Base-by-base conservation (phyloP, 1,140 invertebrate genomes). In the Proctacanthus coquilletti region DNA sequence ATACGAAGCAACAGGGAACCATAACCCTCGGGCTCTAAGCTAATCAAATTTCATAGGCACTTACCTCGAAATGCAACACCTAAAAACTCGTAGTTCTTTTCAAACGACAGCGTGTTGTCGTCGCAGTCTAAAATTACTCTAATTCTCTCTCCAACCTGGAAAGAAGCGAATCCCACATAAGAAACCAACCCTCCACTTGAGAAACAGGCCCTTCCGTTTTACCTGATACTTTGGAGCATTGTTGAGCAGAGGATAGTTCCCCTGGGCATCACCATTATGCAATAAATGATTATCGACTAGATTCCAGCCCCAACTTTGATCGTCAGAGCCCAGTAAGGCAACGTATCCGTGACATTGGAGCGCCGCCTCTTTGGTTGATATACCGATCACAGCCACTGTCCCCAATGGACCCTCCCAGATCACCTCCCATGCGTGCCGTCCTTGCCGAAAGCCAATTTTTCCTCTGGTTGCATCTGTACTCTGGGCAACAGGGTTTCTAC, bases 261-360 rank as follows among this genome's bases (percentile, higher is more conserved):
- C 92, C 63, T 93, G 83, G 44, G 80, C 81, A 64, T 95, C 85
- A 34, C 93, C 93, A 72, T 96, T 96, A 56, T 98, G 93, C 46
- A 97, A 64, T 33, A 98, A 72, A 69, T 87, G 79, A 71, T 98
- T 98, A 64, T 98, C 93, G 13, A 98, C 92, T 41, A 98, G 71
- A 72, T 98, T 98, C 93, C 94, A 98, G 4, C 93, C 93, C 93
- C 93, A 98, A 49, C 89, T 95, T 60, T 97, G 81, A 56, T 94
- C 85, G 66, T 98, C 89, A 30, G 84, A 85, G 15, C 94, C 94
- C 33, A 98, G 65, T 36, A 98, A 63, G 4, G 91, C 83, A 20
- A 96, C 80, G 68, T 98, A 98, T 41, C 94, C 93, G 50, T 85
- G 85, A 62, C 84, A 89, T 52, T 84, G 75, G 33, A 96, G 62